phyloP scores from a whole-genome alignment of 2,888 invertebrate species.

The Geophilus truncorum region DNA sequence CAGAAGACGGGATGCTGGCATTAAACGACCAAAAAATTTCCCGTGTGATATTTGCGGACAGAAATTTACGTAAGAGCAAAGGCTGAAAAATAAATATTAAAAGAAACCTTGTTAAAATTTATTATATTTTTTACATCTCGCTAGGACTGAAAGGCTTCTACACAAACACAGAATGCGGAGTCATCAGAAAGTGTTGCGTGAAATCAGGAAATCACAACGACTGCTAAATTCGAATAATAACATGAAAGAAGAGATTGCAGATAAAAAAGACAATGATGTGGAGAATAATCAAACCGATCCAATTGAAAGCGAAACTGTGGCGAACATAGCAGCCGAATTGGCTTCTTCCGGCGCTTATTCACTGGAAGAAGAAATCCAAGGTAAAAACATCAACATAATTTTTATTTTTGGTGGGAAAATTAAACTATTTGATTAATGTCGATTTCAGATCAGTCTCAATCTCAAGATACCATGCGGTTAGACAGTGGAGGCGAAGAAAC shows the following conservation, averaged over 20 bases:
- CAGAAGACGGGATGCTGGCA: constrained; percentile 29
- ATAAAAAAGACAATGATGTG: not conserved
- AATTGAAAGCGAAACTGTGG: not conserved
- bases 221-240: not conserved
- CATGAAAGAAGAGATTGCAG: not conserved
- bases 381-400: too few species aligned
- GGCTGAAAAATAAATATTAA: not conserved
- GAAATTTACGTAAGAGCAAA: constrained; percentile 31
- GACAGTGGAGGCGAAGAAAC: not conserved
- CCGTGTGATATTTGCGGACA: constrained; percentile 32
- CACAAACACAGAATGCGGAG: not conserved
- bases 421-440: too few species aligned
- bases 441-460: too few species aligned
- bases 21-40: constrained; percentile 30
- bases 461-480: too few species aligned
- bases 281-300: not conserved
- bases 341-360: not conserved
- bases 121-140: too few species aligned
- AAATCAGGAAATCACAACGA: not conserved
- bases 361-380: not conserved
- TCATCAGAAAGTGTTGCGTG: not conserved
- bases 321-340: not conserved
- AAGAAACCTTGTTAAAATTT: not conserved
- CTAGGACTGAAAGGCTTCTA: constrained; percentile 2
- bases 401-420: not conserved